phyloP scores from a whole-genome alignment of 1,140 invertebrate genomes.

The Pararge aegeria region DNA sequence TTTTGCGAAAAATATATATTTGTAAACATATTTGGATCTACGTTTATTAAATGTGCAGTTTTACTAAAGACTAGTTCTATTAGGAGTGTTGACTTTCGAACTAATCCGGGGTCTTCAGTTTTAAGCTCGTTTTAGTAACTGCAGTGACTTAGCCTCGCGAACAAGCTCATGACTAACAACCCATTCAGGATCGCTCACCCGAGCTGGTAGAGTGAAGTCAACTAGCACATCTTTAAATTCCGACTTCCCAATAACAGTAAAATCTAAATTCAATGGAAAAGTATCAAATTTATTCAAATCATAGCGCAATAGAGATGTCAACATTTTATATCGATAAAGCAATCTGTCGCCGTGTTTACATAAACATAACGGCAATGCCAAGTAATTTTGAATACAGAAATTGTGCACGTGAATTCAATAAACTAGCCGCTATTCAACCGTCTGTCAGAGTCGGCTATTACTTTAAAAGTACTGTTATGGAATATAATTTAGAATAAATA shows the following conservation, averaged over 20 bases:
- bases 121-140: too few species aligned
- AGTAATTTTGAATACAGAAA: constrained; percentile 30
- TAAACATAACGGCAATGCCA: constrained; percentile 23
- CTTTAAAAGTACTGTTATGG: constrained; percentile 5
- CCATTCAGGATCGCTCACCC: too few species aligned
- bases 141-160: too few species aligned
- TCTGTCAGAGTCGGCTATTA: constrained; percentile 15
- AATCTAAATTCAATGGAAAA: constrained; percentile 15
- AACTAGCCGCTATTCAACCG: constrained; percentile 23
- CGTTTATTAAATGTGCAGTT: too few species aligned
- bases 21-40: too few species aligned
- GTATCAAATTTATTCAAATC: constrained; percentile 26
- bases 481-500: constrained; percentile 13
- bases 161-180: too few species aligned
- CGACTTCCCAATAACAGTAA: not conserved
- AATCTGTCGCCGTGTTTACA: constrained; percentile 30
- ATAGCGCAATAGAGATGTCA: constrained; percentile 33
- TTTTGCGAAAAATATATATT: too few species aligned
- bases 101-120: too few species aligned
- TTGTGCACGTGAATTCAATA: constrained; percentile 27
- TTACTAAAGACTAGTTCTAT: too few species aligned
- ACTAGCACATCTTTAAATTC: too few species aligned
- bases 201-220: too few species aligned
- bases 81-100: too few species aligned
- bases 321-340: constrained; percentile 31